Evolutionary conservation across 2,888 invertebrate genomes (phyloP), one percentile per base, ranked within the genome.

Genomic region (Malacosoma neustria): DNA sequence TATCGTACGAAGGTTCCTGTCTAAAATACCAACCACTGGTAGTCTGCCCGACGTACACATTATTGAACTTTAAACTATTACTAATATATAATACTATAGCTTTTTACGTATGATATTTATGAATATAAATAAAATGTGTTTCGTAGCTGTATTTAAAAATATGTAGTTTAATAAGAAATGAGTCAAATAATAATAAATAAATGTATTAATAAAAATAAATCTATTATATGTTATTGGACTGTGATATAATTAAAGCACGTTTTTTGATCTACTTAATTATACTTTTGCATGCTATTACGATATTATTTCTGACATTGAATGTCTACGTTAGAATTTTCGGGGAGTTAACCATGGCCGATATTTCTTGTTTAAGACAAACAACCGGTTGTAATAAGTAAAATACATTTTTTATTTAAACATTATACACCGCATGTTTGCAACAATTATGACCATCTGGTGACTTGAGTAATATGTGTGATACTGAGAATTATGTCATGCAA

Each of bases 291-390:
- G 45, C 43, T 38, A 29, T 33, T 13, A 35, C 11, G 5, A 12
- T 38, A 31, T 14, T 36, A 36, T 31, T 36, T 35, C 32, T 45
- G 47, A 40, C 47, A 46, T 47, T 47, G 45, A 49, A 45, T 7
- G 30, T 34, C 30, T 35, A 30, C 34, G 36, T 34, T 34, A 36
- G 30, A 29, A 32, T 39, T 34, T 32, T 14, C 33, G 29, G 29
- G 29, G 14, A 22, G 34, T 38, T 36, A 31, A 22, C 38, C 41
- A 29, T 38, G 41, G 41, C 33, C 41, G 15, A 15, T 35, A 9
- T 35, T n/a, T 33, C 3, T 33, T 11, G 14, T 13, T 14, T 31
- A 15, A 14, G 11, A 14, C 14, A 11, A 14, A 15, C 4, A 31
- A 33, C 22, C 7, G 22, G 22, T 9, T 22, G 22, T 22, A 4